phyloP scores from a whole-genome alignment of 2,113 vertebrate genomes.

The Pedetes capensis region DNA sequence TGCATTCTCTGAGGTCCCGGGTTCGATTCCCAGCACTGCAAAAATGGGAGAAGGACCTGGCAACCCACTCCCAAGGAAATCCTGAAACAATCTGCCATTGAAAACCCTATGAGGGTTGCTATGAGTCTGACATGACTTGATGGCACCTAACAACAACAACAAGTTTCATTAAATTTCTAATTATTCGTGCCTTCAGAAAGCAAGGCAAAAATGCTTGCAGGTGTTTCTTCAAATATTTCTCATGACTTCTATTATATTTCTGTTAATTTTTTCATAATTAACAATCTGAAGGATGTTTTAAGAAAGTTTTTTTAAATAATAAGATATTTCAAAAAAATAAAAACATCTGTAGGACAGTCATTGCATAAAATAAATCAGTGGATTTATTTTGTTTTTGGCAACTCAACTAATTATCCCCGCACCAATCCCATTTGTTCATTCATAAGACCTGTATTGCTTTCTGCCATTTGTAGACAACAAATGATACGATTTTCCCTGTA shows the following conservation, averaged over 20 bases:
- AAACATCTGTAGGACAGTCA: neutral
- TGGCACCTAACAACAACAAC: no score
- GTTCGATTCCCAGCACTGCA: no score
- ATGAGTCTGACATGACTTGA: no score
- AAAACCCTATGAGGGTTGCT: no score
- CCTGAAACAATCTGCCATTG: no score
- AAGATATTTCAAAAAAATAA: neutral
- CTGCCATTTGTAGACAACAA: neutral
- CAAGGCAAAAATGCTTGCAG: neutral
- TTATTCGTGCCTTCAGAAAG: neutral
- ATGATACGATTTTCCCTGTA: neutral
- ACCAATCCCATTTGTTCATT: neutral
- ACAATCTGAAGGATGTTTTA: neutral
- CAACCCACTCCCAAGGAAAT: no score
- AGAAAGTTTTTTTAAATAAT: conserved; percentile 1
- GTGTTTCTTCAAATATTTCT: neutral
- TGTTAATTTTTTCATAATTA: conserved; percentile 6
- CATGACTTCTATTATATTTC: neutral
- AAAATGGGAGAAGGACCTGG: no score
- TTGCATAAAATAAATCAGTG: neutral
- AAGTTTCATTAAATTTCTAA: neutral
- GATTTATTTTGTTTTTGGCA: neutral
- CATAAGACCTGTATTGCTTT: neutral
- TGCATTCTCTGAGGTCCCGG: no score
- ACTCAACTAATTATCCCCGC: neutral